Evolutionary conservation across 2,888 invertebrate genomes (phyloP), one percentile per base, ranked within the genome.

Genomic region (Candidula unifasciata): DNA sequence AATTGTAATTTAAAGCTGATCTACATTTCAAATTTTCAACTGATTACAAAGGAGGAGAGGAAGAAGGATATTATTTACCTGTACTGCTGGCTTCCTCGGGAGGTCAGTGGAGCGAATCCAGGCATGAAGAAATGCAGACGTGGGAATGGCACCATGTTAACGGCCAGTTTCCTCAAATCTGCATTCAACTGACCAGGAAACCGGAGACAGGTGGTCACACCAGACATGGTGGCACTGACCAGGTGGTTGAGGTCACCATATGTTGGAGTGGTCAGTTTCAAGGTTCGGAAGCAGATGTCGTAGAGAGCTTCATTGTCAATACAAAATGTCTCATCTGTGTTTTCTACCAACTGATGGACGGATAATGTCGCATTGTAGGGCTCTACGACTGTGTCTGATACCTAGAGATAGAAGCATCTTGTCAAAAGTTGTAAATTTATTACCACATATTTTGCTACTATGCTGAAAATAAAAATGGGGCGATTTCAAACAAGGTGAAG

Each of bases 331-430:
- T 97, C 97, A 92, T 97, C 97, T 79, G 97, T 97, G 91, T 94
- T 94, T 86, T 94, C 94, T 27, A 94, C 94, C 89, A 97, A 89
- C 83, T 92, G 92, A 78, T 92, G 92, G 30, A 92, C 92, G 2
- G 97, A 97, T 77, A 97, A 95, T 13, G 97, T 97, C 85, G 97
- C 97, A 93, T 97, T 97, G 95, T 97, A 97, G 2, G 97, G 97
- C 94, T 94, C 94, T 6, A 94, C 93, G 44, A 93, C 93, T 52
- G 93, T 97, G 94, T 97, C 97, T 0, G 97, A 97, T 21, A 96
- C 95, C 96, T 93, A 86, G n/a, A 87, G 82, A 80, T 13, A 60
- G 44, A 44, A 13, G 13, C 44, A 44, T 44, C 13, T 44, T 44
- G 44, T 44, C 44, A 44, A 6, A 44, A 13, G 44, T 44, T 44